Evolutionary conservation across 2,888 invertebrate species (phyloP), one percentile per base, ranked within the genome.

Genomic region (Sarcophaga rosellei): DNA sequence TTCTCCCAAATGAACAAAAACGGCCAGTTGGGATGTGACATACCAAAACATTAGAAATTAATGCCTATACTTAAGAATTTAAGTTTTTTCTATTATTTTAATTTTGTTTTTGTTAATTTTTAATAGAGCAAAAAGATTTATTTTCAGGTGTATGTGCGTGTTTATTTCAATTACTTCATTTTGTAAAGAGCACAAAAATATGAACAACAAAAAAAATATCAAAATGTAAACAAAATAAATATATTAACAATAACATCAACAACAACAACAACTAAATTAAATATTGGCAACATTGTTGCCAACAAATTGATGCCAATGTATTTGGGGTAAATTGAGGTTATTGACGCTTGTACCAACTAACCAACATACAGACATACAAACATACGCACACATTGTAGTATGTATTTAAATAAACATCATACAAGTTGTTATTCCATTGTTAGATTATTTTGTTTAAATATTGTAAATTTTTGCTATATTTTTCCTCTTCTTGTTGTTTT

Each of bases 221-320:
- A 35, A 35, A 35, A 35, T 35, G 35, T 35, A 35, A 35, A 35
- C 35, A 35, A 35, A 35, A 10, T 2, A 35, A 35, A 35, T 35
- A 35, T 59, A 70, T 70, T 70, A 53, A 53, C 23, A 35, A 35
- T 1, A 15, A 53, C 53, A n/a, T n/a, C n/a, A 23, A 25, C 1
- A 63, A 12, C 15, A 53, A 53, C 3, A 63, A 25, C 44, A 63
- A 44, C 20, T 69, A 47, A 21, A 53, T 53, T 53, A 15, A 65
- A 66, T 69, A 84, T 75, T 70, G 11, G 81, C 77, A 81, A 79
- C 74, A 79, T 70, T 81, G 73, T 81, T 85, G 81, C 81, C 25
- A 76, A n/a, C 35, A 79, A 78, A 77, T 45, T 73, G 68, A 63
- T 79, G 68, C 78, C 69, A 82, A 82, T 79, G 73, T 69, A 75